Percentiles rank a stretch among this genome's conserved stretches.
These are phyloP conservation scores for Microtus pennsylvanicus DNA, from an alignment of 2,113 vertebrate species.

Conservation along the genomic window DNA sequence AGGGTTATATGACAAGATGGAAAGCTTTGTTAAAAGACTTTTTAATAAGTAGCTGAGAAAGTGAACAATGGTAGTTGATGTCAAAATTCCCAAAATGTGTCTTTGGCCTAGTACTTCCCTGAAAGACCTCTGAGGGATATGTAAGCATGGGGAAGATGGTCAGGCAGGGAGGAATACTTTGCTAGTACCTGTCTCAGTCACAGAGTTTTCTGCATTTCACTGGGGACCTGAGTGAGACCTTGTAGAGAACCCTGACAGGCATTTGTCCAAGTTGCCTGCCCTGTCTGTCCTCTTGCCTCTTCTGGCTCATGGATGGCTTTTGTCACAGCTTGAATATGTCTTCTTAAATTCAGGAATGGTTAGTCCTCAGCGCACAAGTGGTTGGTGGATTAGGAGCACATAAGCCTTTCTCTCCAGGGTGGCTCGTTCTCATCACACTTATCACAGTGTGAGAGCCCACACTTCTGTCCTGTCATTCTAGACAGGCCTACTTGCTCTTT, in stretches of 20 bases:
- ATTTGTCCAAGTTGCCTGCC: background rate
- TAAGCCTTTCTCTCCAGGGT: background rate
- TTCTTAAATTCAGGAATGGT: background rate
- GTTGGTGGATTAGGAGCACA: background rate
- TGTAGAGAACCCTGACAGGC: background rate
- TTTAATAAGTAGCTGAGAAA: conserved; percentile 14
- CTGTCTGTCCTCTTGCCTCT: background rate
- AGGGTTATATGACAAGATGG: background rate
- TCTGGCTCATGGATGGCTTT: conserved; percentile 15
- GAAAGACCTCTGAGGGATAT: background rate
- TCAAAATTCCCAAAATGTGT: background rate
- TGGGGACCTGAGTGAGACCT: background rate
- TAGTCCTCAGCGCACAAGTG: background rate
- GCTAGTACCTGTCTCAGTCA: background rate
- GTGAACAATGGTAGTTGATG: background rate
- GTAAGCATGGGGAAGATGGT: background rate
- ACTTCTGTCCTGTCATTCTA: background rate
- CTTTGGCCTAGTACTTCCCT: background rate
- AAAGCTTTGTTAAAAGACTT: background rate
- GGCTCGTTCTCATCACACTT: too few relatives aligned
- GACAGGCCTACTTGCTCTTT: background rate
- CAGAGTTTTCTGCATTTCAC: background rate
- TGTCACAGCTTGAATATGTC: background rate
- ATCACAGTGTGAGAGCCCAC: background rate
- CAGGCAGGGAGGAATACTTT: background rate